A percentile compares a stretch with the other conserved stretches of the same genome.
phyloP scores from a whole-genome alignment of 2,888 invertebrate genomes.

The Diaperis boleti region DNA sequence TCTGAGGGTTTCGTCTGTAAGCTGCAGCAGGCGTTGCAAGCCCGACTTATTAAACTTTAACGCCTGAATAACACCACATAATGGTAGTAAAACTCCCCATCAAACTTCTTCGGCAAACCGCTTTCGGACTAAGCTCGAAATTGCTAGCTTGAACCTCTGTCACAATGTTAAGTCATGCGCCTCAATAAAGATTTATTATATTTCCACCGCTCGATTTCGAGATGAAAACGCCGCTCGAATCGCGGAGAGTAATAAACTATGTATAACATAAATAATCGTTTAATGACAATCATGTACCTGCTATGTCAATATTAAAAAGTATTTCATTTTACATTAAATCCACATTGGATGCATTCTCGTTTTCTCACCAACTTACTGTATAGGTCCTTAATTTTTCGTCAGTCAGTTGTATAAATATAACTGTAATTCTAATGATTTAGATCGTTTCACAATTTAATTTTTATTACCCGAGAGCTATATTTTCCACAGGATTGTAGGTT shows the following conservation, averaged over 20 bases:
- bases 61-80: slow-evolving; percentile 23
- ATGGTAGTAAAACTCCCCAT: slow-evolving; percentile 25
- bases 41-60: slow-evolving; percentile 19
- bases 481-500: not conserved
- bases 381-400: slow-evolving; percentile 2
- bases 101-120: slow-evolving; percentile 20
- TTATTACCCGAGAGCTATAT: not conserved
- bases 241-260: slow-evolving; percentile 7
- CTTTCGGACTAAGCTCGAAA: slow-evolving; percentile 7
- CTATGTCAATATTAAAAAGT: not conserved
- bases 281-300: slow-evolving; percentile 7
- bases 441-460: slow-evolving; percentile 4
- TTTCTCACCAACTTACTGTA: too few species aligned
- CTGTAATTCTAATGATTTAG: slow-evolving; percentile 17
- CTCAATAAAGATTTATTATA: slow-evolving; percentile 15
- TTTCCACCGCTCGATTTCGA: not conserved
- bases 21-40: not conserved
- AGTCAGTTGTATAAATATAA: slow-evolving; percentile 14
- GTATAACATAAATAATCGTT: slow-evolving; percentile 12
- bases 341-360: too few species aligned
- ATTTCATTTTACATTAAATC: too few species aligned
- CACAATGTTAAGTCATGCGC: slow-evolving; percentile 1
- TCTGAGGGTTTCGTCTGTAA: not conserved
- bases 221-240: not conserved
- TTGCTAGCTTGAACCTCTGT: not conserved